Conservation (phyloP, 2,888 invertebrate species). For the Limnephilus rhombicus region DNA sequence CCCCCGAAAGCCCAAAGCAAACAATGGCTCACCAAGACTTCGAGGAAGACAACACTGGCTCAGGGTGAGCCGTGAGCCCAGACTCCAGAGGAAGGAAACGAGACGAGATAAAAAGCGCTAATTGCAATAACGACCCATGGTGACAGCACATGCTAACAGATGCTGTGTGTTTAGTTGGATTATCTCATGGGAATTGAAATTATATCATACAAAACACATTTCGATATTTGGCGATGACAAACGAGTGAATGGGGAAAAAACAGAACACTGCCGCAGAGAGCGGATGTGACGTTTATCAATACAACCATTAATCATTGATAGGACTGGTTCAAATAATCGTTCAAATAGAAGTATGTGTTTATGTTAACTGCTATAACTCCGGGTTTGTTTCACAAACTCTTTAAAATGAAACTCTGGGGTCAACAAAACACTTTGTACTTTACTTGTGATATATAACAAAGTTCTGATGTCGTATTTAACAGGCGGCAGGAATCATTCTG, state of each 20-base stretch:
- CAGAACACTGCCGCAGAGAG: background rate
- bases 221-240: constrained; percentile 32
- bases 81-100: constrained; percentile 19
- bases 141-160: constrained; percentile 59
- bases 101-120: constrained; percentile 61
- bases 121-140: constrained; percentile 54
- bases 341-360: too few species aligned
- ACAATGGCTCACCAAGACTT: background rate
- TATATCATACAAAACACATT: constrained; percentile 43
- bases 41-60: background rate
- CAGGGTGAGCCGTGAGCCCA: background rate
- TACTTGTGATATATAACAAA: too few species aligned
- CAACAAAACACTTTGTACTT: too few species aligned
- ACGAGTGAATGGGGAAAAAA: constrained; percentile 14
- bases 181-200: constrained; percentile 54
- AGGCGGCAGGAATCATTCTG: too few species aligned
- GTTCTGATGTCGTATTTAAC: too few species aligned
- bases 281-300: constrained; percentile 40
- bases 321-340: background rate
- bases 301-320: constrained; percentile 25
- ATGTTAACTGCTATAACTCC: too few species aligned
- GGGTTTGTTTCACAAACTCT: too few species aligned
- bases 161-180: constrained; percentile 44
- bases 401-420: too few species aligned
- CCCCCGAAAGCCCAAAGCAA: background rate